Percentiles rank a stretch among this genome's conserved stretches.
Evolutionary conservation across 2,888 invertebrate species (phyloP).

Genomic region (Actias luna): DNA sequence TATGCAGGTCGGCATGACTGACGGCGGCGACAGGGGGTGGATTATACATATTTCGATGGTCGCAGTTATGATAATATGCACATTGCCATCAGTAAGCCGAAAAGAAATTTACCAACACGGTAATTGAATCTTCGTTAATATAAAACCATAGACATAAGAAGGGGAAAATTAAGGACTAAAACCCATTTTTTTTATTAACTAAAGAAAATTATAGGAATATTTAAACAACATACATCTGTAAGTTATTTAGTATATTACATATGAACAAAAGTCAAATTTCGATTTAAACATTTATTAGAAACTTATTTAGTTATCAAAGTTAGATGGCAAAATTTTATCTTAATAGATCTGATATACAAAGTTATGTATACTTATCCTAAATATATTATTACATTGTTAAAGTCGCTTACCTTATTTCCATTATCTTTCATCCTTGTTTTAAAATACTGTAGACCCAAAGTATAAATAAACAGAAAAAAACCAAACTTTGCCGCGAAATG

Average conservation of each 20-base stretch:
- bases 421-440: conserved; percentile 29
- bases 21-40: too few relatives aligned
- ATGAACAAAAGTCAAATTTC: conserved; percentile 12
- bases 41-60: too few relatives aligned
- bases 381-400: background rate
- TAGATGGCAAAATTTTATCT: conserved; percentile 11
- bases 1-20: too few relatives aligned
- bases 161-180: too few relatives aligned
- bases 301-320: conserved; percentile 6
- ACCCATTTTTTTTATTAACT: too few relatives aligned
- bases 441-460: too few relatives aligned
- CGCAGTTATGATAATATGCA: too few relatives aligned
- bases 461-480: too few relatives aligned
- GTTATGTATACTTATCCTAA: background rate
- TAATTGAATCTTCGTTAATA: too few relatives aligned
- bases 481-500: conserved; percentile 30
- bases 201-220: too few relatives aligned
- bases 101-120: background rate
- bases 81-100: background rate
- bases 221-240: too few relatives aligned
- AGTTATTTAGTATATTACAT: background rate
- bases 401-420: conserved; percentile 23
- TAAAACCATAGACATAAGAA: too few relatives aligned
- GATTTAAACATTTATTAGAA: conserved; percentile 14
- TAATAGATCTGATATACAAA: conserved; percentile 5